Conservation (phyloP, 2,797 vertebrate genomes). For the Anguilla marmorata region DNA sequence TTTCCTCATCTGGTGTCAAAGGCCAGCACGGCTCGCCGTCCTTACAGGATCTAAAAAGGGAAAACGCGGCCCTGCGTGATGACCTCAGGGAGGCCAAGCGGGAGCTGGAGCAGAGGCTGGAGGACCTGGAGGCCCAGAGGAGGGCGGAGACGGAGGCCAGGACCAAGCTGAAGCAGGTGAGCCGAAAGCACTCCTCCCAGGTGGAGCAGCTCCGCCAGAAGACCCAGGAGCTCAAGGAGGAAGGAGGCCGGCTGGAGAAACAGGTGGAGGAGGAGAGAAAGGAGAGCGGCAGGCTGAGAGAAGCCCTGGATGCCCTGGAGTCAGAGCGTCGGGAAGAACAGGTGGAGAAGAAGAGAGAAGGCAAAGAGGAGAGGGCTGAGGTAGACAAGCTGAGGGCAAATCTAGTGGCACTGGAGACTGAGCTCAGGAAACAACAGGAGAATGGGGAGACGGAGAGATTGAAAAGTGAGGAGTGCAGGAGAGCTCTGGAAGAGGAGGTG, state of each 20-base stretch:
- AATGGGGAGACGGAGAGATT: constrained; percentile 47
- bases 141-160: constrained; percentile 68
- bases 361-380: constrained; percentile 54
- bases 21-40: not conserved
- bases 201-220: constrained; percentile 55
- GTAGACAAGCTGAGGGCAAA: constrained; percentile 66
- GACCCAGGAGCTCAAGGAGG: constrained; percentile 59
- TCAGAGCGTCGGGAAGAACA: constrained; percentile 47
- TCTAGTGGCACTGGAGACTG: constrained; percentile 60
- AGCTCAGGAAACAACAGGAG: constrained; percentile 67
- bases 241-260: constrained; percentile 39
- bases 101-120: constrained; percentile 70
- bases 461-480: constrained; percentile 50
- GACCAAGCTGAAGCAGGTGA: constrained; percentile 73
- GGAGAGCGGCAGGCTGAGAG: constrained; percentile 61
- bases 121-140: constrained; percentile 73
- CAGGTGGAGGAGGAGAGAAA: constrained; percentile 67
- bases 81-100: constrained; percentile 67
- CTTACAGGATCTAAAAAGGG: constrained; percentile 57
- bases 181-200: constrained; percentile 66
- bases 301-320: constrained; percentile 57
- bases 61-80: constrained; percentile 64
- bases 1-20: not conserved
- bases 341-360: constrained; percentile 40
- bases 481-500: constrained; percentile 56